Base-by-base conservation (phyloP, 2,888 invertebrate species). In the Callimorpha dominula region DNA sequence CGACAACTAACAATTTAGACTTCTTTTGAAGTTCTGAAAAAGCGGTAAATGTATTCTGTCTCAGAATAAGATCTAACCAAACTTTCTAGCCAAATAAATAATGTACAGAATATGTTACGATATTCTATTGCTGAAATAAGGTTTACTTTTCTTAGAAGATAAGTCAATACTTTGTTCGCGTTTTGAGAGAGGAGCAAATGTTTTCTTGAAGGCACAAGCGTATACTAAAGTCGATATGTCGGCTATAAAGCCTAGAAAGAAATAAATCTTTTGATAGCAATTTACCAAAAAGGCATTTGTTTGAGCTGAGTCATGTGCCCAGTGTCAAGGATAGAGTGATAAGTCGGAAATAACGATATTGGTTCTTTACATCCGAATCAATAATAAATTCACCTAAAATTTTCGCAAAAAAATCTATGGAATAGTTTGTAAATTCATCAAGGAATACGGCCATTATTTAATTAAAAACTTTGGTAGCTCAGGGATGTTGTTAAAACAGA, bases 131-230 rank as follows among this genome's bases (percentile, higher is more conserved):
- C 42, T n/a, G n/a, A 43, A 17, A 63, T n/a, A 17, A 64, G 43
- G 42, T 17, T n/a, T 43, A 40, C n/a, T 64, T 64, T 42, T 64
- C 43, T 17, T 43, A 64, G 20, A 42, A 40, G 63, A 64, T 64
- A 64, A 63, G 63, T 64, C 63, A 64, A 64, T 64, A 64, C 42
- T 64, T 43, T n/a, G 14, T 64, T 63, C 15, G 40, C 42, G 42
- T 63, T 2, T 63, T 17, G 40, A 57, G 57, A 57, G 20, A 17
- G 20, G 15, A 9, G n/a, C 42, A 42, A 7, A 17, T 43, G 43
- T 42, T 42, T 42, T 4, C 9, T 64, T 64, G 9, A 43, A 43
- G n/a, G 42, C 11, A 64, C 15, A 64, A 64, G 42, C 43, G 63
- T 42, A 11, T 40, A 42, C 63, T 64, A 42, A n/a, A 60, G 14